These are phyloP conservation scores for Hymenochirus boettgeri DNA, from an alignment of 2,113 vertebrate species.

Conservation along the genomic window DNA sequence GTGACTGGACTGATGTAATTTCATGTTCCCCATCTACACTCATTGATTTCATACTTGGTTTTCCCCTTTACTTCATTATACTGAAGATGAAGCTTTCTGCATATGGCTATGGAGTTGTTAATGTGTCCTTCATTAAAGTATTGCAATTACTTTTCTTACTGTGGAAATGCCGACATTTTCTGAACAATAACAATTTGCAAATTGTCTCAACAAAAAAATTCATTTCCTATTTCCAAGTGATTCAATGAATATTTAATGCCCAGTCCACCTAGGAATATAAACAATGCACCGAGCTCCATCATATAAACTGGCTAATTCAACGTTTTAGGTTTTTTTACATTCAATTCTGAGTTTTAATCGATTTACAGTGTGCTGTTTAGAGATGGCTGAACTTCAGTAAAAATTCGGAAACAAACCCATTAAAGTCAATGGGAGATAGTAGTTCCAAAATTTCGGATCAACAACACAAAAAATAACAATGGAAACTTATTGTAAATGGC, in stretches of 20 bases:
- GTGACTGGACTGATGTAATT: conserved; percentile 53
- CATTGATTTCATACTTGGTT: conserved; percentile 52
- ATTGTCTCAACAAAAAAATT: conserved; percentile 27
- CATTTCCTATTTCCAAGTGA: conserved; percentile 26
- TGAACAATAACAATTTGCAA: conserved; percentile 19
- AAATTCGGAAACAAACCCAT: too few relatives aligned
- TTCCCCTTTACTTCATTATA: conserved; percentile 44
- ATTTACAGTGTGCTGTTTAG: too few relatives aligned
- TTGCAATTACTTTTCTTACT: conserved; percentile 34
- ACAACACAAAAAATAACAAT: too few relatives aligned
- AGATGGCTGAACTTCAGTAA: too few relatives aligned
- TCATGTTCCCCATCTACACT: conserved; percentile 48
- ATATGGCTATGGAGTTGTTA: conserved; percentile 26
- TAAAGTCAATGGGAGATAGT: too few relatives aligned
- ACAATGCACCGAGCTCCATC: neutral
- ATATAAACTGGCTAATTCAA: conserved; percentile 9
- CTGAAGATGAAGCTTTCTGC: conserved; percentile 43
- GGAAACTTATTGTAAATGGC: too few relatives aligned
- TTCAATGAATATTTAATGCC: neutral
- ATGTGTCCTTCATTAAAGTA: conserved; percentile 8
- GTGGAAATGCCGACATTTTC: conserved; percentile 21
- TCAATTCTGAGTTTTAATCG: too few relatives aligned
- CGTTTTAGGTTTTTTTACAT: too few relatives aligned
- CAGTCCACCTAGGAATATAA: neutral
- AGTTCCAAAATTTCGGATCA: too few relatives aligned